Conservation (phyloP, 1,140 invertebrate genomes). For the Drosophila erecta region DNA sequence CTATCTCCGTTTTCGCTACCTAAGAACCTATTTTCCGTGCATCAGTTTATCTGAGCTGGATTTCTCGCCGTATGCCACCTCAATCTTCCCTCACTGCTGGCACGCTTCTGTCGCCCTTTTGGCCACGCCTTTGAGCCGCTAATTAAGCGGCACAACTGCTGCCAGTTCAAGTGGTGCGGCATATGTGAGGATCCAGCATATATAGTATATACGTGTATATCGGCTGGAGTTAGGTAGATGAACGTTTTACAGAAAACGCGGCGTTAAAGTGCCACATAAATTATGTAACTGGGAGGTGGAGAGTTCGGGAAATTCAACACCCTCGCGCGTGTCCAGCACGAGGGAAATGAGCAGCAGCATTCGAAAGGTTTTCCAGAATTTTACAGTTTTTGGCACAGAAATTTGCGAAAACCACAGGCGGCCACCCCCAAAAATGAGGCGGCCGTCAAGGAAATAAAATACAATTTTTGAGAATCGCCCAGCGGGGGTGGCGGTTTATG, state of each 20-base stretch:
- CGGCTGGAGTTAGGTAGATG: slow-evolving; percentile 32
- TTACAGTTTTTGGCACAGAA: slow-evolving; percentile 61
- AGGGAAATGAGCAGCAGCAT: slow-evolving; percentile 54
- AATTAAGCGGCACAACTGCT: slow-evolving; percentile 67
- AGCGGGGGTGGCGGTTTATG: slow-evolving; percentile 44
- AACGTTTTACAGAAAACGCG: slow-evolving; percentile 56
- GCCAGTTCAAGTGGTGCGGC: slow-evolving; percentile 57
- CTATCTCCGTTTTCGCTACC: not conserved
- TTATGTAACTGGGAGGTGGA: slow-evolving; percentile 48
- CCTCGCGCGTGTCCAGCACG: slow-evolving; percentile 52
- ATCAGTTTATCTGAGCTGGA: slow-evolving; percentile 15
- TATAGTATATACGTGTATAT: not conserved
- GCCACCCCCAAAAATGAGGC: slow-evolving; percentile 20
- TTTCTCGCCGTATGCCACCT: not conserved
- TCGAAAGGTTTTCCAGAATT: slow-evolving; percentile 44
- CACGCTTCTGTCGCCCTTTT: slow-evolving; percentile 57
- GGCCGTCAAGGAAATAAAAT: slow-evolving; percentile 14
- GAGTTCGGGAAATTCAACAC: slow-evolving; percentile 32
- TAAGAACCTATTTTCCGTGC: slow-evolving; percentile 5
- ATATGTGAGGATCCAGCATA: slow-evolving; percentile 52
- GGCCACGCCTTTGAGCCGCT: slow-evolving; percentile 47
- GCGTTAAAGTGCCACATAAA: slow-evolving; percentile 81
- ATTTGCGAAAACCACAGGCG: slow-evolving; percentile 58
- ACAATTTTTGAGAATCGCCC: slow-evolving; percentile 54
- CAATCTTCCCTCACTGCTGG: slow-evolving; percentile 48